Conservation (phyloP, 2,888 invertebrate species). For the Cantharis nigra region DNA sequence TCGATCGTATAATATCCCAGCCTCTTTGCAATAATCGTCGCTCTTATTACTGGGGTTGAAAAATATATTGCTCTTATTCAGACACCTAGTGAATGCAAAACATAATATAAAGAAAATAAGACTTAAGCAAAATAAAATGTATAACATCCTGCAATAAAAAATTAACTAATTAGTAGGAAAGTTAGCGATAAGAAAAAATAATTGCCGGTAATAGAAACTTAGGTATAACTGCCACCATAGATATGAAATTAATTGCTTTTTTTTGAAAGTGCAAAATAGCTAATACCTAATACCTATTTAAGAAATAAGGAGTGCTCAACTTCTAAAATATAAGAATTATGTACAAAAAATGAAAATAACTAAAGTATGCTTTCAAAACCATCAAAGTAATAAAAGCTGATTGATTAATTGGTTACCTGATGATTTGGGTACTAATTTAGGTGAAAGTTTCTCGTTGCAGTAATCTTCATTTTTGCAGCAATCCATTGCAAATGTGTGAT, state of each 20-base stretch:
- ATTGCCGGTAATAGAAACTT: slow-evolving; percentile 19
- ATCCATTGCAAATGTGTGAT: slow-evolving; percentile 77
- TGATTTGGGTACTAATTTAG: slow-evolving; percentile 68
- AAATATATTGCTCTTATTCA: slow-evolving; percentile 36
- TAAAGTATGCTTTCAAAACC: slow-evolving; percentile 6
- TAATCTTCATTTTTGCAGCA: slow-evolving; percentile 78
- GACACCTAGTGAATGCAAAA: slow-evolving; percentile 43
- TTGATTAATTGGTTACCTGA: slow-evolving; percentile 64
- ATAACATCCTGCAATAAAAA: slow-evolving; percentile 15
- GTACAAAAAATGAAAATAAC: slow-evolving; percentile 30
- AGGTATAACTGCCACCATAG: slow-evolving; percentile 24
- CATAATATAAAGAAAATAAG: slow-evolving; percentile 35
- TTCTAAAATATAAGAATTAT: slow-evolving; percentile 27
- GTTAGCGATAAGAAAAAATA: slow-evolving; percentile 16
- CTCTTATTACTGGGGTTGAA: slow-evolving; percentile 40
- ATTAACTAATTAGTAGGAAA: slow-evolving; percentile 20
- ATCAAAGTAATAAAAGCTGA: neutral
- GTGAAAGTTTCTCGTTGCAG: slow-evolving; percentile 75
- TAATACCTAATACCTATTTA: slow-evolving; percentile 17
- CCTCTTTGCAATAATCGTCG: slow-evolving; percentile 46
- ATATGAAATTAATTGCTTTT: neutral
- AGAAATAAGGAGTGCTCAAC: slow-evolving; percentile 17
- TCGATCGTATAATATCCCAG: slow-evolving; percentile 31
- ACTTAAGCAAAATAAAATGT: slow-evolving; percentile 26
- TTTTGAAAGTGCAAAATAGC: slow-evolving; percentile 10